Evolutionary conservation across 2,113 vertebrate species (phyloP).

Genomic region (Mugil cephalus): DNA sequence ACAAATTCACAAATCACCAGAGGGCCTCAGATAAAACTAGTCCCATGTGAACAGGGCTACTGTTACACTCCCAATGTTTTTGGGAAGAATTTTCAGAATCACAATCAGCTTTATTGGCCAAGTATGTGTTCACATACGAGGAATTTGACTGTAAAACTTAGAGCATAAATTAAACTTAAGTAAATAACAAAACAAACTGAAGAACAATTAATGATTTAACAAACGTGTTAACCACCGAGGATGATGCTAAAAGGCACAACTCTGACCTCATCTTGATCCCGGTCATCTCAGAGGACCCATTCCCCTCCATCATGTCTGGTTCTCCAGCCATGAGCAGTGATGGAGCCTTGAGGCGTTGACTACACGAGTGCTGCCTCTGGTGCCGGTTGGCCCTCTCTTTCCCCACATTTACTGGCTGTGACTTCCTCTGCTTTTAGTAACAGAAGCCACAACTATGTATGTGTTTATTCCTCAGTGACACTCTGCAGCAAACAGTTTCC

Average conservation of each 20-base stretch:
- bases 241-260: neutral
- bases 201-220: too few relatives aligned
- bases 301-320: conserved; percentile 9
- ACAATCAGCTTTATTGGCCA: too few relatives aligned
- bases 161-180: too few relatives aligned
- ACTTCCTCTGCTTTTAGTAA: conserved; percentile 71
- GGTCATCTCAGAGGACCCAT: conserved; percentile 14
- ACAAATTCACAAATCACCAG: too few relatives aligned
- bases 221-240: neutral
- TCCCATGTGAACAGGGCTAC: too few relatives aligned
- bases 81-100: too few relatives aligned
- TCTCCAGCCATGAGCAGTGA: conserved; percentile 19
- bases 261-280: conserved; percentile 4
- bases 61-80: too few relatives aligned
- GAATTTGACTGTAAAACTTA: too few relatives aligned
- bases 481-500: conserved; percentile 45
- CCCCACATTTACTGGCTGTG: conserved; percentile 61
- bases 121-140: too few relatives aligned
- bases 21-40: too few relatives aligned
- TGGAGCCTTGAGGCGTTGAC: conserved; percentile 7
- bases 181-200: too few relatives aligned
- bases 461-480: conserved; percentile 65
- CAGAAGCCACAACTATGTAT: conserved; percentile 72
- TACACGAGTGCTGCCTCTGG: conserved; percentile 34
- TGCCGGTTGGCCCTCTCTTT: conserved; percentile 10